A percentile compares a stretch with the other conserved stretches of the same genome.
phyloP scores from a whole-genome alignment of 2,888 invertebrate species.

The Coremacera marginata region DNA sequence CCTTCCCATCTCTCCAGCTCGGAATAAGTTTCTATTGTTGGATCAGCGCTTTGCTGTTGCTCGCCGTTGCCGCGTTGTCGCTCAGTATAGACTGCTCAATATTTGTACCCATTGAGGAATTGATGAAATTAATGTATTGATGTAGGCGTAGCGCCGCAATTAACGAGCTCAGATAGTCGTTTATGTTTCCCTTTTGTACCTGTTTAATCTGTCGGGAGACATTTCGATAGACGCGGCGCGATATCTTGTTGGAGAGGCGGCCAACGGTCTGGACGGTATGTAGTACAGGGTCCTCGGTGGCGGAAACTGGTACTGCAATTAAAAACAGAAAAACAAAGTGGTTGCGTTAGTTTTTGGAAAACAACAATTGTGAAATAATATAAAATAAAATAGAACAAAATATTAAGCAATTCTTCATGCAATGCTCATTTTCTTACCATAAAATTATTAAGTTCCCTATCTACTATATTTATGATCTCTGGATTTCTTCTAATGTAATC shows the following conservation, averaged over 20 bases:
- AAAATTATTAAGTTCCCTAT: conserved; percentile 65
- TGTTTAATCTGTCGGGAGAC: conserved; percentile 74
- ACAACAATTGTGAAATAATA: neutral
- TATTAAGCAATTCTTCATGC: no score
- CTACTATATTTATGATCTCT: conserved; percentile 63
- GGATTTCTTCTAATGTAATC: conserved; percentile 67
- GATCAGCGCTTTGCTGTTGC: conserved; percentile 17
- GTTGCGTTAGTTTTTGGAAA: neutral
- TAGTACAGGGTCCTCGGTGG: conserved; percentile 76
- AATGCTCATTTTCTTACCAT: conserved; percentile 62
- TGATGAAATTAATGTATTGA: conserved; percentile 70
- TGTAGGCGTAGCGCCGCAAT: conserved; percentile 70
- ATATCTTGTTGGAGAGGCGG: conserved; percentile 78
- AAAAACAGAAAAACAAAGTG: conserved; percentile 4
- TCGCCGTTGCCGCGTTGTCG: conserved; percentile 31
- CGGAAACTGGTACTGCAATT: conserved; percentile 73
- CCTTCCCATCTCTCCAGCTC: neutral
- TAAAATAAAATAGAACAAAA: neutral
- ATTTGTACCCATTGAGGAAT: conserved; percentile 67
- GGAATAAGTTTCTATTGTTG: neutral
- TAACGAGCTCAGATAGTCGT: conserved; percentile 70
- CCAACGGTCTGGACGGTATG: conserved; percentile 82
- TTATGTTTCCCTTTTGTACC: conserved; percentile 70
- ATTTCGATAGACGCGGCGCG: conserved; percentile 78
- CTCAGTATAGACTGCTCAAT: conserved; percentile 60